Evolutionary conservation across 2,888 invertebrate species (phyloP).

Genomic region (Heliconius sara): DNA sequence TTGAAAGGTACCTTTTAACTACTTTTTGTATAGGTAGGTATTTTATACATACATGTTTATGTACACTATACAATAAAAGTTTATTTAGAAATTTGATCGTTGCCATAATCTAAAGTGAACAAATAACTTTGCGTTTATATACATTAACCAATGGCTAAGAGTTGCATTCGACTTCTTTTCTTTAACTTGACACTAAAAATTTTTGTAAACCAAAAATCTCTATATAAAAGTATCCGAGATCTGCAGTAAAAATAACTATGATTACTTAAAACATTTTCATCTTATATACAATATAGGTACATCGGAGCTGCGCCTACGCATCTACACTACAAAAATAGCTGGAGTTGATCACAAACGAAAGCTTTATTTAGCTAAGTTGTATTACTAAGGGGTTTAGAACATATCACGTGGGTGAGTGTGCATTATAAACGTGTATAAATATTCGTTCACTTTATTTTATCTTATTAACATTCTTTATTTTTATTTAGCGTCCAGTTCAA

Average conservation of each 20-base stretch:
- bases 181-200: not conserved
- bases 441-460: conserved; percentile 40
- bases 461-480: conserved; percentile 36
- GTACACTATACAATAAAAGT: not conserved
- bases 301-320: not conserved
- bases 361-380: conserved; percentile 44
- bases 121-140: not conserved
- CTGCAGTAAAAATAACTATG: not conserved
- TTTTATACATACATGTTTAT: not conserved
- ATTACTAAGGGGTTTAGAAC: conserved; percentile 42
- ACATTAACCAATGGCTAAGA: too few species aligned
- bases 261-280: not conserved
- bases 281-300: not conserved
- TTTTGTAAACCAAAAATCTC: not conserved
- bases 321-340: conserved; percentile 38
- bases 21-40: not conserved
- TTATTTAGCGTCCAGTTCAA: not conserved
- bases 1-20: not conserved
- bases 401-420: conserved; percentile 44
- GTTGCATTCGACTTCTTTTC: too few species aligned
- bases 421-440: conserved; percentile 38
- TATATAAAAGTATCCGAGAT: not conserved
- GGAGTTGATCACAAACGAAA: conserved; percentile 41
- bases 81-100: not conserved
- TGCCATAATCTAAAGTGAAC: not conserved